Conservation (phyloP, 2,888 invertebrate species). For the Nymphalis polychloros region DNA sequence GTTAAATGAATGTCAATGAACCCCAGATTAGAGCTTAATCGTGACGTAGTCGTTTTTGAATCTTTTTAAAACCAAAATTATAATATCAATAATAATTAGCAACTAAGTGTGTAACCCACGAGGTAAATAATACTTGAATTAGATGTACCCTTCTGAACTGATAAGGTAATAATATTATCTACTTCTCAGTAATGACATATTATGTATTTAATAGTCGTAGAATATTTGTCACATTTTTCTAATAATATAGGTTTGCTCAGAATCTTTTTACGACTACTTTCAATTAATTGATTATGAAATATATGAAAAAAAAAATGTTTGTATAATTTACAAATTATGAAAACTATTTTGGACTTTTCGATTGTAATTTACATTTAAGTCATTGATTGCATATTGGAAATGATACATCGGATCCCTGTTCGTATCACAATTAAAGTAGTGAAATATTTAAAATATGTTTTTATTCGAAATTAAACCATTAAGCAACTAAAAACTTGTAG, state of each 20-base stretch:
- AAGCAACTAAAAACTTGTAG: neutral
- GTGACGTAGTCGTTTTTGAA: conserved; percentile 51
- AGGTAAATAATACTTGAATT: conserved; percentile 11
- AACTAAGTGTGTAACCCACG: conserved; percentile 36
- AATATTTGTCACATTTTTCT: conserved; percentile 21
- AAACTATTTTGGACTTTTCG: neutral
- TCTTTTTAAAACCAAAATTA: conserved; percentile 37
- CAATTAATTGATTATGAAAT: neutral
- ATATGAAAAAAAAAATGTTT: neutral
- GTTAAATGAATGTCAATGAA: conserved; percentile 41
- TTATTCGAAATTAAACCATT: neutral
- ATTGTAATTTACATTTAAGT: neutral
- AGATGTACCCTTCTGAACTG: conserved; percentile 20
- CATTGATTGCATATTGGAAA: neutral
- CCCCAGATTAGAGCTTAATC: conserved; percentile 63
- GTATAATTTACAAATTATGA: neutral
- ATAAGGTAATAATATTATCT: conserved; percentile 16
- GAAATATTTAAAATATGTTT: neutral
- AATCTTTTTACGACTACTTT: conserved; percentile 17
- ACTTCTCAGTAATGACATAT: conserved; percentile 8
- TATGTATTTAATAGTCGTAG: conserved; percentile 15
- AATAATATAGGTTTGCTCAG: conserved; percentile 34
- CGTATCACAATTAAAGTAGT: neutral
- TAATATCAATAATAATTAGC: conserved; percentile 42
- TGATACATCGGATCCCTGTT: conserved; percentile 1